Evolutionary conservation across 2,113 vertebrate genomes (phyloP), one percentile per base, ranked within the genome.

Genomic region (Mixornis gularis): DNA sequence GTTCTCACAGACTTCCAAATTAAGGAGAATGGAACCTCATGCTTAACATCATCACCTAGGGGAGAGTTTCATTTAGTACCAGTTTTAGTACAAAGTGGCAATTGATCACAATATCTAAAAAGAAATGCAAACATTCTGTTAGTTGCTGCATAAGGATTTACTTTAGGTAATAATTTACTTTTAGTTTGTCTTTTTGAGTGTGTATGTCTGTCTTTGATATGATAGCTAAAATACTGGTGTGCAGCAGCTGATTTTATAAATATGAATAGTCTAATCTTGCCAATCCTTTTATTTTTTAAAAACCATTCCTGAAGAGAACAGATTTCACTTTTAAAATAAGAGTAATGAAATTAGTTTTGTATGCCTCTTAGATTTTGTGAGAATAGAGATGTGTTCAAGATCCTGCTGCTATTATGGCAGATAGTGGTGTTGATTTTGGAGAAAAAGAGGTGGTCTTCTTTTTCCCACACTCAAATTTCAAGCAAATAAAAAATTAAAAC

Each of bases 141-240:
- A 86, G 62, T 86, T 96, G 66, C 91, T 85, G 55, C 36, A 46
- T 85, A 76, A 77, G 80, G 36, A 65, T 87, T 95, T 92, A 65
- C 58, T 91, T 85, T 96, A 53, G 91, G 84, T 93, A 93, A 87
- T 89, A 72, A 91, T 94, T 96, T 82, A 89, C 90, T 77, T 76
- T 49, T 51, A 55, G 66, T 89, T 93, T 91, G 51, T 38, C 68
- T 94, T 79, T 93, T 77, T 87, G 55, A 58, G 16, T 46, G 38
- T 64, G 12, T 38, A 4, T 48, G 41, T 76, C 72, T 82, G 77
- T 41, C 71, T 93, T 79, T 72, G 46, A 46, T 84, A 55, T 27
- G 21, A n/a, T 79, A 51, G 58, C 52, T 92, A n/a, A 78, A 71
- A 84, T 22, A 18, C 36, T 71, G 7, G 3, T 27, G 10, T 48